A percentile compares a stretch with the other conserved stretches of the same genome.
Conservation (phyloP, 1,140 invertebrate genomes). For the Drosophila sechellia region DNA sequence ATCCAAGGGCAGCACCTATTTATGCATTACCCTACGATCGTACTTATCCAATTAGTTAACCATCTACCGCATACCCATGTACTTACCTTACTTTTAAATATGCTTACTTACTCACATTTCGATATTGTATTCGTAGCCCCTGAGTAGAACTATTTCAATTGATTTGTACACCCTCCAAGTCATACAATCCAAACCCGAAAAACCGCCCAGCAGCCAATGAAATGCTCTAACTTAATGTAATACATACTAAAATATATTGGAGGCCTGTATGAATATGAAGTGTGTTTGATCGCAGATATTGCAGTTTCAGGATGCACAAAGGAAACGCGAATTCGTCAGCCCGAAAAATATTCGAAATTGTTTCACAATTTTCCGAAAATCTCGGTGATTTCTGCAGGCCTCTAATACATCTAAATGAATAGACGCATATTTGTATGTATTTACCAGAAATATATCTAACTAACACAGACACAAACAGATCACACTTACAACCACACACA, state of each 20-base stretch:
- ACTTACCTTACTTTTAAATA: slow-evolving; percentile 45
- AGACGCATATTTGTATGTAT: slow-evolving; percentile 34
- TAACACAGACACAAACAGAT: slow-evolving; percentile 18
- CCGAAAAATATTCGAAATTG: not conserved
- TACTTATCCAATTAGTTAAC: slow-evolving; percentile 48
- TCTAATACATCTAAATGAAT: slow-evolving; percentile 18
- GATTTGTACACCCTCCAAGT: slow-evolving; percentile 32
- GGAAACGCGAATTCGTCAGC: not conserved
- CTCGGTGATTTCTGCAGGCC: not conserved
- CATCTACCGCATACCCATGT: slow-evolving; percentile 48
- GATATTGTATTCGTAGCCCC: slow-evolving; percentile 48
- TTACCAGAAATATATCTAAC: slow-evolving; percentile 35
- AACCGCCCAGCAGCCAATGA: slow-evolving; percentile 20
- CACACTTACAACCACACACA: not conserved
- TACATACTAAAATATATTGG: slow-evolving; percentile 8
- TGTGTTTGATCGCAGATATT: not conserved
- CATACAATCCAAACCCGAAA: slow-evolving; percentile 12
- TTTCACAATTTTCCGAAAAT: not conserved
- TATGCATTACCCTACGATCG: slow-evolving; percentile 21
- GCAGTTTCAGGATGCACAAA: not conserved
- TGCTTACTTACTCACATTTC: slow-evolving; percentile 47
- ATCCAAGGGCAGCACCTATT: slow-evolving; percentile 16
- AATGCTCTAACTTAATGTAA: slow-evolving; percentile 13
- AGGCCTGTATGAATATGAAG: not conserved
- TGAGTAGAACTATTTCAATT: slow-evolving; percentile 44